Evolutionary conservation across 2,888 invertebrate species (phyloP), one percentile per base, ranked within the genome.

Genomic region (Zhengitettix transpicula): DNA sequence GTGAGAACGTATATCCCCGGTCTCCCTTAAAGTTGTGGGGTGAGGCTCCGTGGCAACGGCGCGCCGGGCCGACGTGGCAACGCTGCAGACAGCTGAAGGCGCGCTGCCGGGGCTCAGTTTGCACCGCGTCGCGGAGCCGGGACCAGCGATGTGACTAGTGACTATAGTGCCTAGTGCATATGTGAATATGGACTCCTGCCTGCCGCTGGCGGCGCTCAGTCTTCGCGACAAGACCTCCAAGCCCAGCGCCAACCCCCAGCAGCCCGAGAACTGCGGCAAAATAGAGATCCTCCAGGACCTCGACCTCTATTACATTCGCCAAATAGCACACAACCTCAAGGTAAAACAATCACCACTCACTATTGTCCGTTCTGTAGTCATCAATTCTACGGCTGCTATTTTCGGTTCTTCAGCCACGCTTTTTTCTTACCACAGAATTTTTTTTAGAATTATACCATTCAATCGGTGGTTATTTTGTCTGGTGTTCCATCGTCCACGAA

Each of bases 281-380:
- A 72, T 76, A 52, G 75, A 76, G 67, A 73, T 76, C 57, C 68
- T 77, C 44, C 77, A 77, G 65, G 78, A 78, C 69, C 69, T 78
- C 67, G 78, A 78, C 67, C 71, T 78, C 58, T 78, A 76, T 70
- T 78, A 78, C 68, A 77, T 78, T 65, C 73, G 76, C 56, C 78
- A 78, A 69, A 77, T 78, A 61, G 77, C 78, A 56, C 77, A 76
- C 67, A 77, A 76, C 67, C 71, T 77, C 59, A 77, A 78, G 77
- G 78, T 78, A 72, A 57, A 17, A 15, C 55, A 10, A 17, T 0
- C 53, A 16, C 53, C 53, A 42, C 44, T 11, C 12, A 11, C 44
- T 11, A 12, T 11, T 12, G 44, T 42, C 44, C 28, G 7, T 5
- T 28, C 28, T 28, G 28, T 28, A 28, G 28, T 28, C 28, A 7